phyloP scores from a whole-genome alignment of 2,888 invertebrate species.

The Siphlonurus alternatus region DNA sequence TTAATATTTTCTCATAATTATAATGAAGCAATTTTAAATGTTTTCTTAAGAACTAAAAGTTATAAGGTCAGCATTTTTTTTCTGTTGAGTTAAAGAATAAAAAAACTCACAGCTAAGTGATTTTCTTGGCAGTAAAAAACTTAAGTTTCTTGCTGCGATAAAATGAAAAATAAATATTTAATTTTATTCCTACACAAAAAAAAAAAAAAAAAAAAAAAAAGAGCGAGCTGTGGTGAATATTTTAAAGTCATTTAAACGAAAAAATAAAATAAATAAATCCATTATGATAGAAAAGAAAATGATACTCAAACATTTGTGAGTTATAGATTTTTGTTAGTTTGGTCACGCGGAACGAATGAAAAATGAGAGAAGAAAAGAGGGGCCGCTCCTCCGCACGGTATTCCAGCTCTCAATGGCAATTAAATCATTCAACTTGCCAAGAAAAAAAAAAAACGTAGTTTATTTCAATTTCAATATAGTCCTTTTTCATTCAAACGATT shows the following conservation, averaged over 20 bases:
- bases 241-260: neutral
- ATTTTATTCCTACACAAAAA: neutral
- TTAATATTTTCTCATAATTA: neutral
- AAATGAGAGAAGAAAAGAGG: neutral
- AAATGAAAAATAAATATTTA: neutral
- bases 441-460: no score
- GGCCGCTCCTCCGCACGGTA: no score
- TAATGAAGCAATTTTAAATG: neutral
- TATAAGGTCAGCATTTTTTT: neutral
- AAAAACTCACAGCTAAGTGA: neutral
- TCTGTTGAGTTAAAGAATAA: neutral
- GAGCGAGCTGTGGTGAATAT: neutral
- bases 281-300: neutral
- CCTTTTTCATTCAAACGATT: no score
- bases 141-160: neutral
- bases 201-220: neutral
- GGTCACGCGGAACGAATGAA: slow-evolving; percentile 4
- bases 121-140: neutral
- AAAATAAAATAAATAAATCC: no score
- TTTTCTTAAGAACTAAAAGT: neutral
- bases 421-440: no score
- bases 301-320: neutral
- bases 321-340: slow-evolving; percentile 2
- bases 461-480: no score
- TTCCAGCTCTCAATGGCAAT: no score